Evolutionary conservation across 1,140 invertebrate species (phyloP).

Genomic region (Neuroterus valhalla): DNA sequence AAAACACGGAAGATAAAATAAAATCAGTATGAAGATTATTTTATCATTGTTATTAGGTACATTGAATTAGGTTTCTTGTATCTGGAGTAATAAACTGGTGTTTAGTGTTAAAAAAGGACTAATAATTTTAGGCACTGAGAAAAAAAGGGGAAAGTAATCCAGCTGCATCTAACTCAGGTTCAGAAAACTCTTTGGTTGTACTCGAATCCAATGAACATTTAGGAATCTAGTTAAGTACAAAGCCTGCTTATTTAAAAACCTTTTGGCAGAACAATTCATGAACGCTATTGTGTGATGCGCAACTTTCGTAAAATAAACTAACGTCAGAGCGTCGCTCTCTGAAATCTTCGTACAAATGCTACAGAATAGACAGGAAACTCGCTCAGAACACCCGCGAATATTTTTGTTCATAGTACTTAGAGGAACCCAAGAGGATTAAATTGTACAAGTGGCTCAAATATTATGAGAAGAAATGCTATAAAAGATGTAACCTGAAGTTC

Average conservation of each 20-base stretch:
- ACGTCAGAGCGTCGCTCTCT: conserved; percentile 34
- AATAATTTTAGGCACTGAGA: no score
- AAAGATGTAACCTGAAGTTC: not conserved
- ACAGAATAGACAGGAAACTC: conserved; percentile 18
- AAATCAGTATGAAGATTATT: no score
- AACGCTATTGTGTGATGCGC: not conserved
- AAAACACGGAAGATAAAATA: no score
- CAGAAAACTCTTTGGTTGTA: not conserved
- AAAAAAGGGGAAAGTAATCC: no score
- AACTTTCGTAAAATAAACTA: conserved; percentile 44
- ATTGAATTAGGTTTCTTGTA: no score
- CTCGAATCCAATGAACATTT: not conserved
- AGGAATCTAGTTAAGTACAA: not conserved
- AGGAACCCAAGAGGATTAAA: conserved; percentile 1
- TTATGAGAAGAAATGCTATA: not conserved
- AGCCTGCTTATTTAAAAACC: not conserved
- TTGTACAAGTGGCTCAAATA: conserved; percentile 12
- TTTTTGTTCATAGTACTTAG: conserved; percentile 9
- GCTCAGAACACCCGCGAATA: not conserved
- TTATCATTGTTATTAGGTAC: no score
- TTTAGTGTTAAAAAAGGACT: no score
- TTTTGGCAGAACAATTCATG: not conserved
- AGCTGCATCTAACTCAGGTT: no score
- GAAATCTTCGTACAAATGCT: conserved; percentile 48
- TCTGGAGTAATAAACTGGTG: no score